Evolutionary conservation across 2,888 invertebrate genomes (phyloP).

Genomic region (Netelia inedita): DNA sequence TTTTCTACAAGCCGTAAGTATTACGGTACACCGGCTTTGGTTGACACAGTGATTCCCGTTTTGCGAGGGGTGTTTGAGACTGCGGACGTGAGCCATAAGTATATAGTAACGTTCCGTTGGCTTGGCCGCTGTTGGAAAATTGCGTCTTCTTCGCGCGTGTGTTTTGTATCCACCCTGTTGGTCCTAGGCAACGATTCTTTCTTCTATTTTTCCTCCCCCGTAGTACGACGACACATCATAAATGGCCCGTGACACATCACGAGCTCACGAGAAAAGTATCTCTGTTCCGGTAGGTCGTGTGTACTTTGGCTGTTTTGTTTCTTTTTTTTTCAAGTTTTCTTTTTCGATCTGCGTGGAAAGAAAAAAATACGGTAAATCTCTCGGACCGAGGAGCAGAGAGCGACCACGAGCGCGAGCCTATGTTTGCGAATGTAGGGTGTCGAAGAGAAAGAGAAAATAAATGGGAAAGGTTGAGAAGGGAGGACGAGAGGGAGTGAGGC

Average conservation of each 20-base stretch:
- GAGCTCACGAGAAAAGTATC: slow-evolving; percentile 45
- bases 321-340: slow-evolving; percentile 44
- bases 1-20: slow-evolving; percentile 22
- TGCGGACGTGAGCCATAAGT: slow-evolving; percentile 43
- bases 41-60: slow-evolving; percentile 66
- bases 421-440: slow-evolving; percentile 46
- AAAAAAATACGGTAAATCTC: slow-evolving; percentile 53
- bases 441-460: slow-evolving; percentile 12
- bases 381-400: slow-evolving; percentile 35
- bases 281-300: background rate
- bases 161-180: slow-evolving; percentile 30
- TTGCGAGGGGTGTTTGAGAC: slow-evolving; percentile 39
- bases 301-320: no score
- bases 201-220: slow-evolving; percentile 22
- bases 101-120: background rate
- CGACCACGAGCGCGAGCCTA: slow-evolving; percentile 18
- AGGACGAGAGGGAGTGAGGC: background rate
- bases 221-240: slow-evolving; percentile 48
- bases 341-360: slow-evolving; percentile 4
- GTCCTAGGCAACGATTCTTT: slow-evolving; percentile 34
- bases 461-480: slow-evolving; percentile 55
- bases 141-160: slow-evolving; percentile 13
- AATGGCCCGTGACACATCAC: slow-evolving; percentile 40
- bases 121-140: background rate
- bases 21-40: slow-evolving; percentile 44